Evolutionary conservation across 2,888 invertebrate genomes (phyloP).

Genomic region (Leptinotarsa tumamoca): DNA sequence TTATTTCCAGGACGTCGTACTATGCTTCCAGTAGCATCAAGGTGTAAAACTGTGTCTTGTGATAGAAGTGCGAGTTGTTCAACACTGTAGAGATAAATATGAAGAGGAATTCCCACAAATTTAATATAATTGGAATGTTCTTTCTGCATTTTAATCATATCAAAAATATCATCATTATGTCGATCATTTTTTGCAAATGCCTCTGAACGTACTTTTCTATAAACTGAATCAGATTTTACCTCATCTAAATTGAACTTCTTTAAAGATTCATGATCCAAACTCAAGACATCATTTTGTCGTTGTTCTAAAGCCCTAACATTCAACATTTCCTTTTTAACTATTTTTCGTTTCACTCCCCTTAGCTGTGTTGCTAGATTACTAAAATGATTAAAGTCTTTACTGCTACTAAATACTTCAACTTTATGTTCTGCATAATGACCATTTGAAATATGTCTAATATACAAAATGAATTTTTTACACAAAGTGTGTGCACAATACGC

Average conservation of each 20-base stretch:
- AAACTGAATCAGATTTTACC: too few species aligned
- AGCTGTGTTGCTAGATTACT: background rate
- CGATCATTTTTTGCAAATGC: slow-evolving; percentile 22
- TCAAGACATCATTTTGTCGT: too few species aligned
- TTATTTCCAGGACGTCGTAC: too few species aligned
- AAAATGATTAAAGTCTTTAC: background rate
- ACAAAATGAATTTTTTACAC: background rate
- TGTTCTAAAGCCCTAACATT: slow-evolving; percentile 11
- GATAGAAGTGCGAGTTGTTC: slow-evolving; percentile 33
- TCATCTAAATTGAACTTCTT: slow-evolving; percentile 13
- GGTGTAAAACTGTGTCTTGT: too few species aligned
- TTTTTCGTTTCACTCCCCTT: background rate
- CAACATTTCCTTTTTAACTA: slow-evolving; percentile 8
- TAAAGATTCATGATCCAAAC: too few species aligned
- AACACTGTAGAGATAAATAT: slow-evolving; percentile 41
- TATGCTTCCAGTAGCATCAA: too few species aligned
- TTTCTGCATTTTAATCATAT: slow-evolving; percentile 38
- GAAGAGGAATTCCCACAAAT: slow-evolving; percentile 42
- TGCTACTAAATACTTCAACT: background rate
- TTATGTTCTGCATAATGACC: background rate
- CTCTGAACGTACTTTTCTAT: too few species aligned
- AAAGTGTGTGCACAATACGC: background rate
- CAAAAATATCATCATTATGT: slow-evolving; percentile 29
- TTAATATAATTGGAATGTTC: slow-evolving; percentile 45
- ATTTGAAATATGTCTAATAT: background rate